phyloP scores from a whole-genome alignment of 2,113 vertebrate species.

The Sminthopsis crassicaudata region DNA sequence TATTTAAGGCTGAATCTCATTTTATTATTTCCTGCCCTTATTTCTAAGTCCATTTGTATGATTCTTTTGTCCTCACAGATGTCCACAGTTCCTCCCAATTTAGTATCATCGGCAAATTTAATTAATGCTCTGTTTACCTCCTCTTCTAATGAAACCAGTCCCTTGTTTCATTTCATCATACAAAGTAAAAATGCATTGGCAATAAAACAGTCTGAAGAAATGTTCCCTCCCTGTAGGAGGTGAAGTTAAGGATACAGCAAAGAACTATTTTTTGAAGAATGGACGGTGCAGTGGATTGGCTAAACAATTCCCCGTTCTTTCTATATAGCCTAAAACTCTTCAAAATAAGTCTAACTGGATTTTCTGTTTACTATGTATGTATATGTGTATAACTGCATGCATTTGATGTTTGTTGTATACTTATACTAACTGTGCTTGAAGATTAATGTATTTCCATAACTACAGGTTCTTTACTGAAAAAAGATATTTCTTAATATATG shows the following conservation, averaged over 20 bases:
- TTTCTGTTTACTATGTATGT: background rate
- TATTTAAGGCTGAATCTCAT: slow-evolving; percentile 76
- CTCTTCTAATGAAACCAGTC: slow-evolving; percentile 79
- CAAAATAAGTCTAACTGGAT: slow-evolving; percentile 42
- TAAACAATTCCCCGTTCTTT: slow-evolving; percentile 28
- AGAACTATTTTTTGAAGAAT: slow-evolving; percentile 50
- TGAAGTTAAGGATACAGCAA: slow-evolving; percentile 66
- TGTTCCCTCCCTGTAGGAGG: slow-evolving; percentile 64
- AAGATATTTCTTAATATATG: slow-evolving; percentile 10
- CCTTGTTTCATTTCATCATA: slow-evolving; percentile 78
- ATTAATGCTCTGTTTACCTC: slow-evolving; percentile 76
- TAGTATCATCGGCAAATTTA: slow-evolving; percentile 79
- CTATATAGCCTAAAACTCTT: slow-evolving; percentile 54
- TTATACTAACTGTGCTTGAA: background rate
- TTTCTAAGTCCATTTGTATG: slow-evolving; percentile 76
- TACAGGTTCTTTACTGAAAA: slow-evolving; percentile 29
- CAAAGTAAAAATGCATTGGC: slow-evolving; percentile 76
- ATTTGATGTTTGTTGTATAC: background rate
- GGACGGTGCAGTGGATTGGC: slow-evolving; percentile 22
- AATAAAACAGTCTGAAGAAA: slow-evolving; percentile 73
- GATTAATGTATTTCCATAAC: background rate
- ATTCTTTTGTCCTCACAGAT: slow-evolving; percentile 78
- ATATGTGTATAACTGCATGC: background rate
- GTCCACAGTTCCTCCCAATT: slow-evolving; percentile 76
- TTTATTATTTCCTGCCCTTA: slow-evolving; percentile 78